Evolutionary conservation across 2,797 vertebrate species (phyloP), one percentile per base, ranked within the genome.

Genomic region (Aeoliscus strigatus): DNA sequence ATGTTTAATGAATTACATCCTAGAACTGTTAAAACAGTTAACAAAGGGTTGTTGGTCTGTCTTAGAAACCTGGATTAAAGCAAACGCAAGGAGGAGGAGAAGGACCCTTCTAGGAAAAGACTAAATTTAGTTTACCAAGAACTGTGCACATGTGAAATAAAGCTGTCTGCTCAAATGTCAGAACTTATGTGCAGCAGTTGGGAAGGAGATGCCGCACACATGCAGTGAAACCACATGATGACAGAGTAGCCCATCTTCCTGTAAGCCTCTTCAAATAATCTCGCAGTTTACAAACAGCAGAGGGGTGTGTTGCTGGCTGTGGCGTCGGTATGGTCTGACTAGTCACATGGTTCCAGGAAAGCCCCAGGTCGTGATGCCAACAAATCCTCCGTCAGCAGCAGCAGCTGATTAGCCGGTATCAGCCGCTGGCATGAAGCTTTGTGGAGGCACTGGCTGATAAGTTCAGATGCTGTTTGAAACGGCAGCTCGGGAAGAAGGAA

Each of bases 311-410:
- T 49, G 14, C 60, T 50, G 10, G 45, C n/a, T n/a, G n/a, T 5
- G 26, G 28, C 42, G 53, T 66, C 43, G 9, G 5, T 72, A 62
- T 79, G 80, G 81, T 42, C 74, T 75, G 70, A 73, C 64, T 47
- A 28, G 74, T 87, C 88, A 87, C 77, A 62, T 86, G 83, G 27
- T 47, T 15, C 39, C 44, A 77, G 87, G 85, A 90, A 90, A 87
- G 63, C 50, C 83, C 82, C 84, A 40, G 55, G 27, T 60, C 62
- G 57, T 14, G 3, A 31, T 50, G 24, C 58, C 16, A 48, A 55
- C 40, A 23, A 57, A 67, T 56, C 45, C 36, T 68, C 44, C 10
- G 15, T 34, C 47, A 17, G 27, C 34, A 34, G 39, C 64, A 46
- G 55, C 64, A n/a, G n/a, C n/a, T 77, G 73, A 70, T 71, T 39